phyloP scores from a whole-genome alignment of 2,113 vertebrate species.

The Psilopsiagon aymara region DNA sequence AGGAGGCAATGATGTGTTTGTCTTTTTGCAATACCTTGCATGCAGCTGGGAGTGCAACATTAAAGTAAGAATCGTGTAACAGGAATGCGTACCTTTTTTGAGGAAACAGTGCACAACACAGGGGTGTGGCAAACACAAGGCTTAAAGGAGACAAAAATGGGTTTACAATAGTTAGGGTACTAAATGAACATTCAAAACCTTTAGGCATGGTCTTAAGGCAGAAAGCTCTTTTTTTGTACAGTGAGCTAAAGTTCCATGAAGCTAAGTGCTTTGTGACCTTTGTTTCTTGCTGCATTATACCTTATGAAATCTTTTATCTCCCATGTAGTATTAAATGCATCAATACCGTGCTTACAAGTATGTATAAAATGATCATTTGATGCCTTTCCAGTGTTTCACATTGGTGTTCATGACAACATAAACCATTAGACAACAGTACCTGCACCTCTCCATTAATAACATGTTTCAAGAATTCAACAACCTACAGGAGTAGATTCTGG shows the following conservation, averaged over 20 bases:
- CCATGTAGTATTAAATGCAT: background rate
- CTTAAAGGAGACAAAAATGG: slow-evolving; percentile 77
- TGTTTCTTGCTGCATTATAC: background rate
- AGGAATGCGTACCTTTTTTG: slow-evolving; percentile 89
- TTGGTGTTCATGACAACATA: background rate
- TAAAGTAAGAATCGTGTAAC: background rate
- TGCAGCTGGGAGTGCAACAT: background rate
- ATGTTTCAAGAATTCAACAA: background rate
- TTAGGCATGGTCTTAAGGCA: background rate
- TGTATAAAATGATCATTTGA: background rate
- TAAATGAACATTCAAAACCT: background rate
- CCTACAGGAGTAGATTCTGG: background rate
- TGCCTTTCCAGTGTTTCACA: background rate
- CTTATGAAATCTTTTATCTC: background rate
- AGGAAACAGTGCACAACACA: slow-evolving; percentile 96
- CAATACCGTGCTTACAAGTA: background rate
- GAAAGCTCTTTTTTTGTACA: background rate
- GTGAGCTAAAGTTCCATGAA: background rate
- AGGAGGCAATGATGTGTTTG: background rate
- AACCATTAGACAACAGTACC: background rate
- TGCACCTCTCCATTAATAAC: background rate
- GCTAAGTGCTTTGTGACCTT: background rate
- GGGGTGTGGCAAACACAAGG: slow-evolving; percentile 94
- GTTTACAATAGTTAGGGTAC: background rate
- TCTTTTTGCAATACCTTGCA: background rate